These are phyloP conservation scores for Scaptomyza polygonia DNA, from an alignment of 2,888 invertebrate species.

Conservation along the genomic window DNA sequence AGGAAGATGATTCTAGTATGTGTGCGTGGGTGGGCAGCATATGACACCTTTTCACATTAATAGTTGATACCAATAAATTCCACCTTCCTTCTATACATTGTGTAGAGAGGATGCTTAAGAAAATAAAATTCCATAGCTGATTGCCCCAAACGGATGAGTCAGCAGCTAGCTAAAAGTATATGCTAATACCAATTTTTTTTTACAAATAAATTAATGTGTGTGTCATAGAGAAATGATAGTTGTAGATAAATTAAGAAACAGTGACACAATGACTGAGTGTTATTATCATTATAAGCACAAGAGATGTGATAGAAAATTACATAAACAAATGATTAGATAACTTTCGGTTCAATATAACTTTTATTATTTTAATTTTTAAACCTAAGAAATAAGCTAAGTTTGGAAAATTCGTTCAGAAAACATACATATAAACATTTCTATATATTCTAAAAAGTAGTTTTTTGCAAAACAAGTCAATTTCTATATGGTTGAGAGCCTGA, in stretches of 20 bases:
- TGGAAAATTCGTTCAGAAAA: too few species aligned
- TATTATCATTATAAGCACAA: not conserved
- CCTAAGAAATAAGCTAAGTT: not conserved
- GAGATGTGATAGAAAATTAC: not conserved
- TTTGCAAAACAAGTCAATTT: too few species aligned
- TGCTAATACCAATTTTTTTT: not conserved
- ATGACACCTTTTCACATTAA: constrained; percentile 3
- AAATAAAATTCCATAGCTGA: not conserved
- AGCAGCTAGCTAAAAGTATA: not conserved
- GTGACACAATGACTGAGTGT: too few species aligned
- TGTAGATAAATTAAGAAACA: not conserved
- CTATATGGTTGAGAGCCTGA: too few species aligned
- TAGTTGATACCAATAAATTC: not conserved
- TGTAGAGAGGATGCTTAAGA: not conserved
- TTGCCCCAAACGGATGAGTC: not conserved
- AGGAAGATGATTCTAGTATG: not conserved
- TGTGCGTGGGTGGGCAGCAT: constrained; percentile 3
- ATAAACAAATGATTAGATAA: not conserved
- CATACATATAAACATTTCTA: not conserved
- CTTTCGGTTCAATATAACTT: too few species aligned
- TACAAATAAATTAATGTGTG: not conserved
- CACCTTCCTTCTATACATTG: not conserved
- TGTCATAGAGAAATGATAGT: not conserved
- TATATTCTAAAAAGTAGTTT: too few species aligned
- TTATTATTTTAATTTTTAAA: not conserved